Percentiles rank a stretch among this genome's conserved stretches.
Evolutionary conservation across 2,888 invertebrate genomes (phyloP).

Genomic region (Mongoloraphidia duomilia): DNA sequence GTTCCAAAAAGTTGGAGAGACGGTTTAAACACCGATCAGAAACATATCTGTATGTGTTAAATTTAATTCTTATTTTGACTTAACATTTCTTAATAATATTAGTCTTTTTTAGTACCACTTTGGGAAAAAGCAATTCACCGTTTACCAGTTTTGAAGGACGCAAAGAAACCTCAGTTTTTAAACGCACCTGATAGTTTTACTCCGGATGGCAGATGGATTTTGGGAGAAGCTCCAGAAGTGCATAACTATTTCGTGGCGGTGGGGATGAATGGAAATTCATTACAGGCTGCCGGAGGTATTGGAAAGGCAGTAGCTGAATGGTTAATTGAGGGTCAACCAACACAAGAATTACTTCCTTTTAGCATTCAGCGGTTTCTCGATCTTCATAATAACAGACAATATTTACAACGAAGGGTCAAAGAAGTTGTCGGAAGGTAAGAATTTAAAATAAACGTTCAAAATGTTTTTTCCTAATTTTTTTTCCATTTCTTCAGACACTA

Average conservation of each 20-base stretch:
- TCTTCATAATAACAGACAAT: constrained; percentile 47
- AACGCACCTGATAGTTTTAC: constrained; percentile 59
- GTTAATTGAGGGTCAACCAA: constrained; percentile 49
- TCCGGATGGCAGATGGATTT: constrained; percentile 53
- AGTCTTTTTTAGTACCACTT: constrained; percentile 26
- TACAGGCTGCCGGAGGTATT: constrained; percentile 56
- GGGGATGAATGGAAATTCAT: constrained; percentile 54
- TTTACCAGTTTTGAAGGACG: constrained; percentile 38
- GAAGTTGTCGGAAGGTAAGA: constrained; percentile 46
- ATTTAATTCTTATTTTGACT: constrained; percentile 1
- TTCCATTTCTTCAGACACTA: constrained; percentile 30
- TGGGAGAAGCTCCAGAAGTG: constrained; percentile 53
- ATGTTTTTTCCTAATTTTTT: neutral
- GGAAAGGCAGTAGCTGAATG: constrained; percentile 54
- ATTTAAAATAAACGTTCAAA: constrained; percentile 6
- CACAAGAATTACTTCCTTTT: constrained; percentile 43
- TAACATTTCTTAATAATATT: constrained; percentile 1
- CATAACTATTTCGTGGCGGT: constrained; percentile 58
- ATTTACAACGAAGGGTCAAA: constrained; percentile 44
- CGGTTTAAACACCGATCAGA: constrained; percentile 39
- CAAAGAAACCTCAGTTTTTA: constrained; percentile 35
- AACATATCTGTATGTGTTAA: constrained; percentile 40
- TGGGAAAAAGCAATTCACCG: constrained; percentile 38
- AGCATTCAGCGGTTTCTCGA: constrained; percentile 50
- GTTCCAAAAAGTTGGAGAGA: constrained; percentile 36